Evolutionary conservation across 2,888 invertebrate genomes (phyloP).

Genomic region (Geotrupes spiniger): DNA sequence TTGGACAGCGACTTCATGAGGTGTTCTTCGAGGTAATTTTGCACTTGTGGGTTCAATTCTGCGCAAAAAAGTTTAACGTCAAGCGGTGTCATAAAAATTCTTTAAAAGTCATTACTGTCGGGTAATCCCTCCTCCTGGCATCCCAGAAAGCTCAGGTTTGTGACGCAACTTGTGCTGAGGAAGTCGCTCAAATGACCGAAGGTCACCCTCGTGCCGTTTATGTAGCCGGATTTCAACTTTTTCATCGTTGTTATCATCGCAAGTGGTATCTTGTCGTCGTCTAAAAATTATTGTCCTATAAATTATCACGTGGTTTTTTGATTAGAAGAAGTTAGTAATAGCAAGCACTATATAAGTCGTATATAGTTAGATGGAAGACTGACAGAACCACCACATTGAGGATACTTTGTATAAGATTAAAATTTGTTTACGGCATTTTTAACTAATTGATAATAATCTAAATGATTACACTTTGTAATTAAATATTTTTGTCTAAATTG

Average conservation of each 20-base stretch:
- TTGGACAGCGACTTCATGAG: constrained; percentile 75
- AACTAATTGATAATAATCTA: no score
- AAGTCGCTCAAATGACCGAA: constrained; percentile 94
- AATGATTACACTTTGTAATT: no score
- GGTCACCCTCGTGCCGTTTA: constrained; percentile 97
- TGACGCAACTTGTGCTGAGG: constrained; percentile 94
- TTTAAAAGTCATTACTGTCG: constrained; percentile 59
- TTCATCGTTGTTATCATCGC: constrained; percentile 98
- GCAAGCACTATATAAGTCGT: no score
- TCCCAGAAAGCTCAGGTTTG: constrained; percentile 92
- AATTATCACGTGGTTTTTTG: no score
- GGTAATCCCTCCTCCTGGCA: constrained; percentile 91
- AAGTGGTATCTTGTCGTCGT: constrained; percentile 86
- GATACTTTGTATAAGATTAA: no score
- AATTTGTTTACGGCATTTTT: no score
- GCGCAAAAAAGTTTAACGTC: constrained; percentile 33
- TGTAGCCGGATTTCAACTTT: constrained; percentile 96
- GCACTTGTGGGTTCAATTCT: constrained; percentile 79
- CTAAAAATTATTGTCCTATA: constrained; percentile 57
- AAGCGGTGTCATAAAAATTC: background rate
- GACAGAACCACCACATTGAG: no score
- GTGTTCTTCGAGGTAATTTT: constrained; percentile 84
- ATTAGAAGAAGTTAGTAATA: no score
- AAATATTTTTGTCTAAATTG: no score
- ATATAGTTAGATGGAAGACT: no score